A percentile compares a stretch with the other conserved stretches of the same genome.
These are phyloP conservation scores for Dendrolimus punctatus DNA, from an alignment of 1,140 invertebrate species.

Conservation along the genomic window DNA sequence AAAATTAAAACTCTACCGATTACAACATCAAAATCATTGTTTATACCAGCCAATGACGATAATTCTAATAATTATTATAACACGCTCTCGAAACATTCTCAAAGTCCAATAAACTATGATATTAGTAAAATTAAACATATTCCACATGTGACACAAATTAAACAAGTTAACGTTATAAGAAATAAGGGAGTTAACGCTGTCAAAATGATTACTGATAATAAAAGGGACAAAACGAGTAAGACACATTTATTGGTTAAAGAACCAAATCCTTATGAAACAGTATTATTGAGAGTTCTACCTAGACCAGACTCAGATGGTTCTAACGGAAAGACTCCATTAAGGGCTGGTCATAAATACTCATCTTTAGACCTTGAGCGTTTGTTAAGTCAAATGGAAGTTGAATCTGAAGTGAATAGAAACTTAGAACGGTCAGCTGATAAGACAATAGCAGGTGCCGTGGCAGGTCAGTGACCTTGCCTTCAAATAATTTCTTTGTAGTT, in stretches of 20 bases:
- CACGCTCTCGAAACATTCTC: too few species aligned
- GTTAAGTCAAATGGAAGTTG: conserved; percentile 55
- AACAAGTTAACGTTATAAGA: conserved; percentile 33
- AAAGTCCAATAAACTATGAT: too few species aligned
- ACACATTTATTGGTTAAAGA: conserved; percentile 37
- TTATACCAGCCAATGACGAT: too few species aligned
- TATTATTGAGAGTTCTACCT: conserved; percentile 36
- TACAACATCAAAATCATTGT: too few species aligned
- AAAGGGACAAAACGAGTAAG: conserved; percentile 22
- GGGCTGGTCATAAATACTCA: conserved; percentile 37
- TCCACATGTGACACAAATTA: conserved; percentile 1
- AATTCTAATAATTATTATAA: too few species aligned
- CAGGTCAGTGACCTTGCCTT: conserved; percentile 61
- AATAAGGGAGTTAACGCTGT: conserved; percentile 28
- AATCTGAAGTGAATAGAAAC: conserved; percentile 59
- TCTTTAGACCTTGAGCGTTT: conserved; percentile 51
- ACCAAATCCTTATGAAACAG: conserved; percentile 50
- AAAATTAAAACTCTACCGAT: too few species aligned
- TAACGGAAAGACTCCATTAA: conserved; percentile 18
- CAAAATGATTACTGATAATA: conserved; percentile 16
- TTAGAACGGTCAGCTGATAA: conserved; percentile 58
- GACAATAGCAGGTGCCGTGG: conserved; percentile 23
- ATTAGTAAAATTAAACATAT: too few species aligned
- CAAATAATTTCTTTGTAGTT: conserved; percentile 7
- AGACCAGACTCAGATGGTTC: conserved; percentile 21